phyloP scores from a whole-genome alignment of 2,797 vertebrate genomes.

The Thunnus albacares region DNA sequence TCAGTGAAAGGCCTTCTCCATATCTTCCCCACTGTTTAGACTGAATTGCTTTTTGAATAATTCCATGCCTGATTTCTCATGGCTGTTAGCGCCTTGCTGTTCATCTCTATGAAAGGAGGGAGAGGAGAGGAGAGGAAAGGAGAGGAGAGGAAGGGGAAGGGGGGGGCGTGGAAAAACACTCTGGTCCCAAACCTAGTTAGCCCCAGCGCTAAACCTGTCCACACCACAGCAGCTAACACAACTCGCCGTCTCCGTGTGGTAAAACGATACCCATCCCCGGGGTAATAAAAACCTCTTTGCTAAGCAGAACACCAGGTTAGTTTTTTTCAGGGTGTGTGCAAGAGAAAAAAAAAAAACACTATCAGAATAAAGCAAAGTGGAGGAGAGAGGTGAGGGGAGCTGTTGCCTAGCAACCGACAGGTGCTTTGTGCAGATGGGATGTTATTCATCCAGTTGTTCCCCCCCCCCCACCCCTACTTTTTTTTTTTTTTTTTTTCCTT shows the following conservation, averaged over 20 bases:
- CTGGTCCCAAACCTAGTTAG: constrained; percentile 59
- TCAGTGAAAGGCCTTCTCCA: constrained; percentile 49
- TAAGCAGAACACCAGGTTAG: constrained; percentile 63
- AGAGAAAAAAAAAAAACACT: neutral
- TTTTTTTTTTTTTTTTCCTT: neutral
- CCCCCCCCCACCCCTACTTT: neutral
- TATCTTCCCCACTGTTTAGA: constrained; percentile 3
- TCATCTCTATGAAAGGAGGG: constrained; percentile 3
- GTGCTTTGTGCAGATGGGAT: constrained; percentile 65
- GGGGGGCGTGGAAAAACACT: constrained; percentile 4
- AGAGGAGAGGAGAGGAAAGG: neutral
- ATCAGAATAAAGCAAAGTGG: constrained; percentile 40
- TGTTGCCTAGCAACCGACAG: constrained; percentile 85
- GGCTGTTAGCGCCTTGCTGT: constrained; percentile 13
- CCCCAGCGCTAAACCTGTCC: constrained; percentile 59
- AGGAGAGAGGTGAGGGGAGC: constrained; percentile 51
- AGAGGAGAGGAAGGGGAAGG: neutral
- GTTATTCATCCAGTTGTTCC: constrained; percentile 65
- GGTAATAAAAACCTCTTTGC: constrained; percentile 57
- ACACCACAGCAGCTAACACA: constrained; percentile 35
- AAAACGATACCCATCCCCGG: constrained; percentile 49
- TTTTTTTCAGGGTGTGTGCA: constrained; percentile 35
- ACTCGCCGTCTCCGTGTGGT: constrained; percentile 13
- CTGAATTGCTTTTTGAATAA: constrained; percentile 80
- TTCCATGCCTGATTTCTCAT: constrained; percentile 79